Base-by-base conservation (phyloP, 2,888 invertebrate species). In the Lycaena phlaeas region DNA sequence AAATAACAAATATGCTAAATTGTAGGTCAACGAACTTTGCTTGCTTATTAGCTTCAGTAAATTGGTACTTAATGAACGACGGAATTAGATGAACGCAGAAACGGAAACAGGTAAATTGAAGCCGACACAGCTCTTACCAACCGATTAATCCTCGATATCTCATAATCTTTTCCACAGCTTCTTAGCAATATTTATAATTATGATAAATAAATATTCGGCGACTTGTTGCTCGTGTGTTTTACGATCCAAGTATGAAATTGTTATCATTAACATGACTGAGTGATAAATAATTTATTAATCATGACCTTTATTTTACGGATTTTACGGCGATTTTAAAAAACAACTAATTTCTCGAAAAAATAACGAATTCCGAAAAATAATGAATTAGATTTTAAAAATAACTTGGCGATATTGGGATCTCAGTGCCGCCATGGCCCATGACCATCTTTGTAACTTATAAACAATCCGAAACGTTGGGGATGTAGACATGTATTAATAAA, bases 51-150 rank as follows among this genome's bases (percentile, higher is more conserved):
- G 52, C 51, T 39, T 51, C 48, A 44, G 49, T 53, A 54, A 47
- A 59, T 54, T 53, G 49, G 43, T 42, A 45, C 44, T 57, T 60
- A 64, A 57, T 55, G 56, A 63, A 56, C 58, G 56, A 52, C 60
- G 56, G 60, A 46, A 51, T 59, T 44, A 57, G 54, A 57, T 61
- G 58, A 55, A 60, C 57, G 56, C 40, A 54, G 52, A 45, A 65
- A 60, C 71, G 78, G 78, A 79, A 71, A 73, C 71, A 60, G 58
- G 55, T 68, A 71, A 72, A 68, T 71, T 68, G 58, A 52, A 56
- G 61, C 60, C 56, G 63, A 64, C 54, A 51, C 34, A 54, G 55
- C 45, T 45, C 46, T 47, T 52, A 48, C 53, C 53, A 53, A 58
- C 58, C 54, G 59, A 64, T 63, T 59, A 47, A 54, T 55, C 54